Base-by-base conservation (phyloP, 2,888 invertebrate genomes). In the Orthonychiurus folsomi region DNA sequence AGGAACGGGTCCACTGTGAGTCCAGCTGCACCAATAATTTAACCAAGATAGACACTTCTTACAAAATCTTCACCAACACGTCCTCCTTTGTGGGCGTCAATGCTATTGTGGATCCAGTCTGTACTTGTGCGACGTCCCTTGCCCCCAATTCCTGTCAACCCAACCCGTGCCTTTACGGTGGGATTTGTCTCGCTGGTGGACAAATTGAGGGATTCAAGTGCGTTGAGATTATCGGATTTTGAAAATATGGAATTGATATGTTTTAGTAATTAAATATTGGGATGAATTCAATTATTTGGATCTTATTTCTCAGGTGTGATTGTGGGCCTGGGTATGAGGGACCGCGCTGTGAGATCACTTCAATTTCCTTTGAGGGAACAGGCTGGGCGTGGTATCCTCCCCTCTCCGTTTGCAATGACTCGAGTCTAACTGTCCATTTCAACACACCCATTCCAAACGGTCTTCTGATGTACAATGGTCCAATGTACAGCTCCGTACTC, bases 71-170 rank as follows among this genome's bases (percentile, higher is more conserved):
- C 75, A 93, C 95, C 0, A 97, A 97, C 76, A 86, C 85, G 1
- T 92, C 93, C 0, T 92, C 93, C 2, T 91, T 96, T 75, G 92
- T 97, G 18, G 96, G 96, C 0, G 91, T 99, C 0, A 85, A 86
- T 24, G 91, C 92, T 0, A 81, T 87, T 37, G 86, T 91, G 0
- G 86, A 87, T 76, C 86, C 91, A 0, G 83, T 86, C 56, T 94
- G 93, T 74, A 83, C 81, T 0, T 73, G 73, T 56, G 59, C 61
- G n/a, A 58, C 64, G 2, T 37, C 74, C 63, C 73, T 71, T 66
- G 74, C 63, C 65, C 75, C 67, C n/a, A 65, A 73, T 63, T 63
- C 72, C 2, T 81, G 81, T 64, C 63, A 68, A 5, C 73, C 74
- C 3, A 74, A 75, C 60, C 73, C 75, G 50, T 73, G 73, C 55